A percentile compares a stretch with the other conserved stretches of the same genome.
These are phyloP conservation scores for Etheostoma nigrum DNA, from an alignment of 2,797 vertebrate genomes.

Conservation along the genomic window DNA sequence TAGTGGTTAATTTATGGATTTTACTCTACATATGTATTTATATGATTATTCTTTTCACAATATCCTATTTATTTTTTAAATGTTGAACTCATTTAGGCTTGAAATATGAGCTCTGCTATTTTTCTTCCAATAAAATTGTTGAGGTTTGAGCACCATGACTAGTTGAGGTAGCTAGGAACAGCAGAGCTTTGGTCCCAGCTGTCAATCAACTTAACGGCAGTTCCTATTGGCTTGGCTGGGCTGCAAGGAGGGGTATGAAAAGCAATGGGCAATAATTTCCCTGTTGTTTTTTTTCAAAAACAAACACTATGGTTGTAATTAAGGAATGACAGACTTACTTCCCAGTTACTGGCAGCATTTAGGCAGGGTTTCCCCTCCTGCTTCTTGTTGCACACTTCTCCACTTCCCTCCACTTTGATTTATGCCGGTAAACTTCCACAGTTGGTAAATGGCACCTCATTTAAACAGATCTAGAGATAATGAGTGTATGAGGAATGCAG, in stretches of 20 bases:
- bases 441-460: slow-evolving; percentile 1
- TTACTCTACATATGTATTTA: not conserved
- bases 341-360: slow-evolving; percentile 13
- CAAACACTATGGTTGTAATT: slow-evolving; percentile 14
- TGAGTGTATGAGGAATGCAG: slow-evolving; percentile 24
- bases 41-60: not conserved
- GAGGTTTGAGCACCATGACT: slow-evolving; percentile 6
- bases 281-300: slow-evolving; percentile 32
- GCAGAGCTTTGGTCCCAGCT: slow-evolving; percentile 24
- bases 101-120: not conserved
- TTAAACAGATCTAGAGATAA: slow-evolving; percentile 32
- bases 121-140: slow-evolving; percentile 20
- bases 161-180: not conserved
- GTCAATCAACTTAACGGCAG: slow-evolving; percentile 33
- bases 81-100: not conserved
- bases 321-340: not conserved
- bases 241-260: slow-evolving; percentile 57
- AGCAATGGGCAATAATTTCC: slow-evolving; percentile 7
- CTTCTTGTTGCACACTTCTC: slow-evolving; percentile 11
- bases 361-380: slow-evolving; percentile 15
- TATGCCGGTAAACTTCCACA: not conserved
- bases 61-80: not conserved
- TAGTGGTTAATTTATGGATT: not conserved
- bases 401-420: slow-evolving; percentile 29
- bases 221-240: slow-evolving; percentile 43